Percentiles rank a stretch among this genome's conserved stretches.
Evolutionary conservation across 2,797 vertebrate genomes (phyloP).

Genomic region (Coluber constrictor): DNA sequence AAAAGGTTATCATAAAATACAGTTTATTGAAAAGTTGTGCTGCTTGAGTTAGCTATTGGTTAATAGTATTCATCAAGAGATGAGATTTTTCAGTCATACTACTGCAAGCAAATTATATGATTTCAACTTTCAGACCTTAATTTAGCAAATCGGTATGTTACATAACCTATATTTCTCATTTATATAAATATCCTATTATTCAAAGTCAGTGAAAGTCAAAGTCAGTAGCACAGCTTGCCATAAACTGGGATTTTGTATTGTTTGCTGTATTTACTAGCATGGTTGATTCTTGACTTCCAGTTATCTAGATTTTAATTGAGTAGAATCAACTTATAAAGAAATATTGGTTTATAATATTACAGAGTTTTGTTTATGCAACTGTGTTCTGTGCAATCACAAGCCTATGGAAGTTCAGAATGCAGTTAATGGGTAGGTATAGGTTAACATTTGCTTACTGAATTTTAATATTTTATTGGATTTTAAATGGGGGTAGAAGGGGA

Average conservation of each 20-base stretch:
- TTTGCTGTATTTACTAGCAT: slow-evolving; percentile 50
- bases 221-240: slow-evolving; percentile 11
- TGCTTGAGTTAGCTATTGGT: slow-evolving; percentile 45
- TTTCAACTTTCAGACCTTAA: slow-evolving; percentile 36
- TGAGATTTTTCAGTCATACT: slow-evolving; percentile 36
- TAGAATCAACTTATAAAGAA: slow-evolving; percentile 56
- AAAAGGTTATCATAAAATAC: slow-evolving; percentile 56
- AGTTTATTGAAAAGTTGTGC: slow-evolving; percentile 55
- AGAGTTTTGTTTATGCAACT: background rate
- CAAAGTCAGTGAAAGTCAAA: background rate
- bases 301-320: slow-evolving; percentile 60
- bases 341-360: slow-evolving; percentile 33
- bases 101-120: slow-evolving; percentile 30
- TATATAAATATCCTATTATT: slow-evolving; percentile 11
- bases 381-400: slow-evolving; percentile 10
- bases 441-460: background rate
- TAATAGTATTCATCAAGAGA: slow-evolving; percentile 59
- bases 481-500: slow-evolving; percentile 41
- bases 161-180: slow-evolving; percentile 39
- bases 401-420: slow-evolving; percentile 26
- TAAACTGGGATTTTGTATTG: slow-evolving; percentile 47
- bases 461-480: slow-evolving; percentile 28
- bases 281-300: slow-evolving; percentile 60
- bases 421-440: slow-evolving; percentile 10
- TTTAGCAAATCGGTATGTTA: slow-evolving; percentile 51